Conservation (phyloP, 2,113 vertebrate genomes). For the Elanoides forficatus region DNA sequence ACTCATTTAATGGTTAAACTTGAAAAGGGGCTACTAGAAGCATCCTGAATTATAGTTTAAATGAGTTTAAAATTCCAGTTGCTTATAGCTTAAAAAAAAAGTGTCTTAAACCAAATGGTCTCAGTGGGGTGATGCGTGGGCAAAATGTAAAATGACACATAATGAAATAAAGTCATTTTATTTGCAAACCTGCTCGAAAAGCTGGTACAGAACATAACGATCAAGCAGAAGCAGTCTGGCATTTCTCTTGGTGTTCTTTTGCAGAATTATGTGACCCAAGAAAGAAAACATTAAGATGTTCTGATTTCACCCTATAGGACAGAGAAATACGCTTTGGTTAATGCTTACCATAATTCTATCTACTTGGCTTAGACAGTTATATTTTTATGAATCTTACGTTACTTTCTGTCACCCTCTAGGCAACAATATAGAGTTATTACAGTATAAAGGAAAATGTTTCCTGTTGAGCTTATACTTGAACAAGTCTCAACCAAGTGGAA, state of each 20-base stretch:
- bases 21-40: not conserved
- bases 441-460: constrained; percentile 66
- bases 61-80: constrained; percentile 31
- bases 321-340: constrained; percentile 57
- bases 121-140: constrained; percentile 18
- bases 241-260: constrained; percentile 46
- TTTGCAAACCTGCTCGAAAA: constrained; percentile 39
- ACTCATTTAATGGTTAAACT: not conserved
- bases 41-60: not conserved
- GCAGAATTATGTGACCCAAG: constrained; percentile 60
- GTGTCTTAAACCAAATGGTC: constrained; percentile 36
- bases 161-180: constrained; percentile 62
- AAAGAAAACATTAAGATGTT: constrained; percentile 64
- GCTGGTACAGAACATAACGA: constrained; percentile 26
- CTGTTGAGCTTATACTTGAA: constrained; percentile 47
- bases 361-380: constrained; percentile 64
- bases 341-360: constrained; percentile 63
- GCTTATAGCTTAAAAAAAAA: not conserved
- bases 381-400: constrained; percentile 70
- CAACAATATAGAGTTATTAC: constrained; percentile 69
- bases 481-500: constrained; percentile 48
- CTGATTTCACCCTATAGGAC: constrained; percentile 64
- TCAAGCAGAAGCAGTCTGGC: not conserved
- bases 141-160: constrained; percentile 50
- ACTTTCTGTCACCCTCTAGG: constrained; percentile 71